Base-by-base conservation (phyloP, 2,888 invertebrate species). In the Erebia epiphron region DNA sequence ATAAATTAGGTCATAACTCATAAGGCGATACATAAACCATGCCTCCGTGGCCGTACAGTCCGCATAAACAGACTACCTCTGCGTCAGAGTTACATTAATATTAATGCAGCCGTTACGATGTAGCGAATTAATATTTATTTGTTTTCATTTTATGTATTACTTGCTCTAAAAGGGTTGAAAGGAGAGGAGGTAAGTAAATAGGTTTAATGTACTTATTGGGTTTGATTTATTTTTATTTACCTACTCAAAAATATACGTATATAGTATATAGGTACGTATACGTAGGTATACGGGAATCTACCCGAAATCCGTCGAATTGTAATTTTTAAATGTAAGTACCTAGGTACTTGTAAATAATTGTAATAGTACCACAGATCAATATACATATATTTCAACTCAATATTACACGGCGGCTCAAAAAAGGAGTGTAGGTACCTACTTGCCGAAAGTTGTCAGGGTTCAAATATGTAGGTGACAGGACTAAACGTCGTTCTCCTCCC, bases 21-120 rank as follows among this genome's bases (percentile, higher is more conserved):
- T 50, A 46, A 69, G 67, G 58, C 73, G 60, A 73, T 76, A 72
- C 75, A 73, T 68, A 69, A 60, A 67, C 67, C 35, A 50, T 18
- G 26, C 62, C 56, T 50, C 46, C 66, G 21, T 35, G 57, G 35
- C 64, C 41, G 67, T 26, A 56, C 11, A 11, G 21, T 72, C 63
- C 64, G 73, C 72, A 72, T 75, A 77, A 76, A 77, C 75, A 75
- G 75, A 75, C 73, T 74, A 76, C 77, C 76, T 77, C 74, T 56
- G 69, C 69, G 57, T 52, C 67, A 76, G 75, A 78, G 69, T 75
- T 78, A 72, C 75, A 82, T 81, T 78, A 81, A 81, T 81, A 81
- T 82, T 80, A 78, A 82, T 81, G 75, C 75, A 79, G 77, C 66
- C 73, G 75, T 78, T 79, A 75, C 76, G 75, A 69, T 71, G 75